phyloP scores from a whole-genome alignment of 2,113 vertebrate genomes.

The Melanerpes formicivorus region DNA sequence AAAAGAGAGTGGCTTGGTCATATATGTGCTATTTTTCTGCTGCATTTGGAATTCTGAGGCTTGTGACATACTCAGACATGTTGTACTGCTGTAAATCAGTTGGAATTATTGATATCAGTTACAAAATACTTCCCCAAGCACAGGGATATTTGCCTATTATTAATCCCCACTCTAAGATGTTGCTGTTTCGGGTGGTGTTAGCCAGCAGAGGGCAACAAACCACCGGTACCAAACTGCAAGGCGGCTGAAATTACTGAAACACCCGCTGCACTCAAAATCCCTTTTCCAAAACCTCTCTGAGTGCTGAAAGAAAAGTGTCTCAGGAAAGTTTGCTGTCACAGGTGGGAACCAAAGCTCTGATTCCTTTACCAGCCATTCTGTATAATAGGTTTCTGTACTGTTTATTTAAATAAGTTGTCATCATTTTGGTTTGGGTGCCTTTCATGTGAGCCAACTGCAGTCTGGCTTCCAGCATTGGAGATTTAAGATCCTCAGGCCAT shows the following conservation, averaged over 20 bases:
- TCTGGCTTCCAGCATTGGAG: neutral
- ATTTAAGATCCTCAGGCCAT: neutral
- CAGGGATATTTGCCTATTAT: neutral
- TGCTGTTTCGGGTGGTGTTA: neutral
- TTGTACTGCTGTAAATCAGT: neutral
- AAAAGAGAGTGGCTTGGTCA: neutral
- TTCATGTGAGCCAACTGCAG: neutral
- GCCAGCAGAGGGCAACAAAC: constrained; percentile 50
- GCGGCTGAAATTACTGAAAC: neutral
- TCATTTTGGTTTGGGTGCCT: neutral
- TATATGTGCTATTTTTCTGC: neutral
- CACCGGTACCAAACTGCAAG: neutral
- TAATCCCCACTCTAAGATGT: neutral
- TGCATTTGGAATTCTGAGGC: neutral
- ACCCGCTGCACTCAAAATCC: neutral
- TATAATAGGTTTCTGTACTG: neutral
- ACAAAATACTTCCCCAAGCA: neutral
- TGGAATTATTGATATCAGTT: neutral
- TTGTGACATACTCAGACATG: neutral
- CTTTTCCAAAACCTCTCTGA: neutral
- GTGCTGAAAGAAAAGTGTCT: neutral
- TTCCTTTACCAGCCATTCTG: neutral
- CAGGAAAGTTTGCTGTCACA: neutral
- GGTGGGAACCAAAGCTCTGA: neutral
- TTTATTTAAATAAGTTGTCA: neutral